Evolutionary conservation across 1,140 invertebrate genomes (phyloP).

Genomic region (Steinernema feltiae): DNA sequence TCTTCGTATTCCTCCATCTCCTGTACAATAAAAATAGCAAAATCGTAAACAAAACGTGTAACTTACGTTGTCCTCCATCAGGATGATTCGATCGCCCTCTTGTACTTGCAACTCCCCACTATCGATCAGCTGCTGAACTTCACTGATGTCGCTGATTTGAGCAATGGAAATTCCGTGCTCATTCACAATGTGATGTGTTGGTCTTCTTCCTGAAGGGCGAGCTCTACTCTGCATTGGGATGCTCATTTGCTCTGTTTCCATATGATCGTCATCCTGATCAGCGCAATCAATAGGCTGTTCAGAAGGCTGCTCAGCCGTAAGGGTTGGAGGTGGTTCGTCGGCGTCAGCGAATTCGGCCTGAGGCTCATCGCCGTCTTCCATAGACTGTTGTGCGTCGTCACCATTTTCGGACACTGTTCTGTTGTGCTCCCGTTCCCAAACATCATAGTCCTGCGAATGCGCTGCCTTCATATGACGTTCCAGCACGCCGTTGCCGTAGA

Average conservation of each 20-base stretch:
- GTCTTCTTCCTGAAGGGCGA: not conserved
- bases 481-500: constrained; percentile 18
- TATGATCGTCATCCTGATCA: not conserved
- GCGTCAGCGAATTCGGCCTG: not conserved
- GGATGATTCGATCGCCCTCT: not conserved
- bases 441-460: constrained; percentile 11
- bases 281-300: not conserved
- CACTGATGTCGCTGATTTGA: not conserved
- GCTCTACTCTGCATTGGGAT: not conserved
- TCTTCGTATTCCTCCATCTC: not conserved
- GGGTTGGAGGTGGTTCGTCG: constrained; percentile 18
- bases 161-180: not conserved
- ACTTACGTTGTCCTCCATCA: not conserved
- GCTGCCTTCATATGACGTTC: constrained; percentile 26
- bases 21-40: not conserved
- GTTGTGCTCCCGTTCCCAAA: constrained; percentile 18
- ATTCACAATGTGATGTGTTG: not conserved
- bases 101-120: not conserved
- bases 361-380: constrained; percentile 17
- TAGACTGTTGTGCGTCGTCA: not conserved
- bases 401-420: not conserved
- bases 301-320: constrained; percentile 15
- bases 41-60: not conserved
- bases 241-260: not conserved
- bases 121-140: constrained; percentile 5